Evolutionary conservation across 2,113 vertebrate species (phyloP).

Genomic region (Thymallus thymallus): DNA sequence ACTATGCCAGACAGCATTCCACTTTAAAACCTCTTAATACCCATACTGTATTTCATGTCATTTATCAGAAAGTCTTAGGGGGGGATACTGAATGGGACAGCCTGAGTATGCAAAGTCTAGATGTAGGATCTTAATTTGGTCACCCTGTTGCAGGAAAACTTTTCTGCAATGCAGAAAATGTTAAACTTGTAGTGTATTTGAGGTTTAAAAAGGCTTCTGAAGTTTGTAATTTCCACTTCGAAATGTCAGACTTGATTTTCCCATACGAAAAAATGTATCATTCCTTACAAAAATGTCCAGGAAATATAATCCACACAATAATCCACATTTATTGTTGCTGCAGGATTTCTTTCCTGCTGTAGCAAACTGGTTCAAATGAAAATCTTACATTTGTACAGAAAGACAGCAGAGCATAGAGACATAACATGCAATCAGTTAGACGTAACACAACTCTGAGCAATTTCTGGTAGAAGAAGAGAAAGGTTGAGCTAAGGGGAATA

Average conservation of each 20-base stretch:
- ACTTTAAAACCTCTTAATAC: slow-evolving; percentile 54
- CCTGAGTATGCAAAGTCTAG: slow-evolving; percentile 42
- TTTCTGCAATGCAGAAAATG: too few species aligned
- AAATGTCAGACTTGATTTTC: too few species aligned
- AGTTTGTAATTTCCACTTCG: too few species aligned
- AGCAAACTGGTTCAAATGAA: too few species aligned
- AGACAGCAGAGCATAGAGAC: slow-evolving; percentile 64
- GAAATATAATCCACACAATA: too few species aligned
- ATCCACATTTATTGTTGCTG: too few species aligned
- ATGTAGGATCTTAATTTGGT: slow-evolving; percentile 40
- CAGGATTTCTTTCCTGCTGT: too few species aligned
- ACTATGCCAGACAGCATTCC: slow-evolving; percentile 52
- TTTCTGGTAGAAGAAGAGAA: slow-evolving; percentile 54
- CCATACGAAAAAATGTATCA: too few species aligned
- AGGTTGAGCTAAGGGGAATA: slow-evolving; percentile 56
- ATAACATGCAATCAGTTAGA: slow-evolving; percentile 62
- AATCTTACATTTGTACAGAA: slow-evolving; percentile 34
- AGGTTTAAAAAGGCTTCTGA: too few species aligned
- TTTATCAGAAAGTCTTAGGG: slow-evolving; percentile 25
- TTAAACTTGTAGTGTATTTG: too few species aligned
- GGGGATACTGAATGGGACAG: slow-evolving; percentile 26
- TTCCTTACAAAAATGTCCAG: too few species aligned
- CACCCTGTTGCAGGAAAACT: too few species aligned
- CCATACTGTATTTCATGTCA: slow-evolving; percentile 51
- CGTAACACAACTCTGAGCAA: slow-evolving; percentile 21